phyloP scores from a whole-genome alignment of 1,140 invertebrate genomes.

The Adelges cooleyi region DNA sequence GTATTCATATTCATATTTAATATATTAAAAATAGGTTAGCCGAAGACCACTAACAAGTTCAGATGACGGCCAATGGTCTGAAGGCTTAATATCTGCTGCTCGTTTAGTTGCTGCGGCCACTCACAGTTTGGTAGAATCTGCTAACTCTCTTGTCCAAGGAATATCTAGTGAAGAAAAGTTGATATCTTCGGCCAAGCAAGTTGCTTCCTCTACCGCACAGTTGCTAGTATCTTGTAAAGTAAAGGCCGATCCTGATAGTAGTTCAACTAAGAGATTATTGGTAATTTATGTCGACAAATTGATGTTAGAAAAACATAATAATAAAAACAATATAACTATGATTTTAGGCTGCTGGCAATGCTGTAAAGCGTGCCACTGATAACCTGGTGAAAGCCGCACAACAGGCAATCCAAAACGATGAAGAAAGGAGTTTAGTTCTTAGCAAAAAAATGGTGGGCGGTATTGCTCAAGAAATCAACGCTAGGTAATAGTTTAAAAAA shows the following conservation, averaged over 20 bases:
- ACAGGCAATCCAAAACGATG: conserved; percentile 82
- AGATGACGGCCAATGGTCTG: conserved; percentile 97
- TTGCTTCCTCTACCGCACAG: conserved; percentile 93
- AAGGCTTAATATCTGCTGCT: conserved; percentile 92
- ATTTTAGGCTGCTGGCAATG: conserved; percentile 79
- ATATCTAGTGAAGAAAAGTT: conserved; percentile 88
- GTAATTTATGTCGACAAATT: conserved; percentile 37
- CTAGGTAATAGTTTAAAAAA: conserved; percentile 38
- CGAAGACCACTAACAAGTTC: conserved; percentile 65
- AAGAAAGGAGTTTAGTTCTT: conserved; percentile 77
- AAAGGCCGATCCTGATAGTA: conserved; percentile 90
- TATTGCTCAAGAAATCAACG: conserved; percentile 85
- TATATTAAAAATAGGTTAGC: conserved; percentile 48
- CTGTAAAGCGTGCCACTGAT: conserved; percentile 94
- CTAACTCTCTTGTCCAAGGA: conserved; percentile 92
- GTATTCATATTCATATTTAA: too few relatives aligned
- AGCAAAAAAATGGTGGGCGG: conserved; percentile 86
- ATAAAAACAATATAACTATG: background rate
- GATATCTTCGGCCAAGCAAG: conserved; percentile 93
- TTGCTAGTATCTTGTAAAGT: conserved; percentile 94
- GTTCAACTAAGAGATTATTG: conserved; percentile 81
- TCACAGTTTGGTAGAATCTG: conserved; percentile 92
- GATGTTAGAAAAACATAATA: background rate
- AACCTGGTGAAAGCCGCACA: conserved; percentile 89
- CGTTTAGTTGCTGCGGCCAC: conserved; percentile 91